Conservation (phyloP, 37 sponge, comb jelly and placozoan species). For the Spongia lamella region DNA sequence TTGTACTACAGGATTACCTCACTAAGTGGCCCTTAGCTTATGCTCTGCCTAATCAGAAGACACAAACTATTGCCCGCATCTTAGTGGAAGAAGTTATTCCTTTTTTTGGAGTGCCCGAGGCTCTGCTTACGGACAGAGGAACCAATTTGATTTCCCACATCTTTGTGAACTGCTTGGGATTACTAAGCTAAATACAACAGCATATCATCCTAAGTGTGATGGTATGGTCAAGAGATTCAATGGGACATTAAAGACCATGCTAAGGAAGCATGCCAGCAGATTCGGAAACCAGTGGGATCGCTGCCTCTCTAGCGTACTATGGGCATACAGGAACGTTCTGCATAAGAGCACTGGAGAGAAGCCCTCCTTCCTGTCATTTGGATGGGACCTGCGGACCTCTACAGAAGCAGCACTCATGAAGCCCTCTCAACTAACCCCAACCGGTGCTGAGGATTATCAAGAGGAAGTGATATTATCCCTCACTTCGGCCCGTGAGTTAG, state of each 20-base stretch:
- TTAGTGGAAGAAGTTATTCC: conserved; percentile 41
- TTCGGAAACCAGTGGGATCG: conserved; percentile 64
- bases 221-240: too few species aligned
- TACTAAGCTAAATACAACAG: conserved; percentile 36
- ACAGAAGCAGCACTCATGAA: conserved; percentile 23
- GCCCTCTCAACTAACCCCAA: background rate
- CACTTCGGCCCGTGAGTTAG: conserved; percentile 20
- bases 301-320: conserved; percentile 16
- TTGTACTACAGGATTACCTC: conserved; percentile 62
- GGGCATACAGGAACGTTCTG: too few species aligned
- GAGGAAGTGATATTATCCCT: conserved; percentile 22
- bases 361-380: conserved; percentile 42
- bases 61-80: conserved; percentile 12
- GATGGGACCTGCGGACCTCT: conserved; percentile 9
- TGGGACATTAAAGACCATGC: conserved; percentile 9
- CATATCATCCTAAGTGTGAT: too few species aligned
- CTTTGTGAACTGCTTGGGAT: conserved; percentile 20
- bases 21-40: conserved; percentile 60
- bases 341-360: conserved; percentile 27
- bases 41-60: conserved; percentile 52
- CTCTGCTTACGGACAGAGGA: conserved; percentile 51
- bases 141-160: conserved; percentile 45
- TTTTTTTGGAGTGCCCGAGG: too few species aligned
- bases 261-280: conserved; percentile 11
- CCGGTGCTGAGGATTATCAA: conserved; percentile 11